These are phyloP conservation scores for Malacosoma neustria DNA, from an alignment of 2,888 invertebrate genomes.

Conservation along the genomic window DNA sequence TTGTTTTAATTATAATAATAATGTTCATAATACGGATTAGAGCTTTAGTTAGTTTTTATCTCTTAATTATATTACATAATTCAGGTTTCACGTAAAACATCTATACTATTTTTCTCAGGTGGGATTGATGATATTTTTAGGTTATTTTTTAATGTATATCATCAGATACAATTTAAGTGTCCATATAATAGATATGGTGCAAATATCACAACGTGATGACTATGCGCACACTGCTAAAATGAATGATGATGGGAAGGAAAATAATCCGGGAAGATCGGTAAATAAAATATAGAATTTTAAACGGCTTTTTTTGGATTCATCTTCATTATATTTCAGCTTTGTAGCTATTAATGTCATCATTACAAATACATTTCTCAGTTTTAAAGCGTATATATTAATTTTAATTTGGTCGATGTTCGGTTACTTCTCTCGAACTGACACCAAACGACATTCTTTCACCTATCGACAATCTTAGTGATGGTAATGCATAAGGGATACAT, in stretches of 20 bases:
- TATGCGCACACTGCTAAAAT: neutral
- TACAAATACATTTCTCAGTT: too few species aligned
- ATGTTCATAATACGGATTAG: constrained; percentile 55
- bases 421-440: too few species aligned
- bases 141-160: constrained; percentile 57
- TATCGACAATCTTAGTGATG: too few species aligned
- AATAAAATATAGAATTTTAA: too few species aligned
- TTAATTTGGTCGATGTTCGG: too few species aligned
- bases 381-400: too few species aligned
- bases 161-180: constrained; percentile 62
- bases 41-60: constrained; percentile 46
- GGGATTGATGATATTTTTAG: constrained; percentile 75
- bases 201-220: constrained; percentile 25
- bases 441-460: too few species aligned
- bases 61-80: too few species aligned
- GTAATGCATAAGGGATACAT: too few species aligned
- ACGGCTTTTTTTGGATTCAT: too few species aligned
- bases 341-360: too few species aligned
- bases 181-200: constrained; percentile 58
- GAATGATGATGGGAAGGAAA: neutral
- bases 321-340: too few species aligned
- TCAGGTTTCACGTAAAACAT: neutral
- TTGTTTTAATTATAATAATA: constrained; percentile 16
- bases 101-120: constrained; percentile 21
- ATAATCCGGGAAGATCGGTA: neutral